Evolutionary conservation across 2,797 vertebrate species (phyloP).

Genomic region (Syncerus caffer): DNA sequence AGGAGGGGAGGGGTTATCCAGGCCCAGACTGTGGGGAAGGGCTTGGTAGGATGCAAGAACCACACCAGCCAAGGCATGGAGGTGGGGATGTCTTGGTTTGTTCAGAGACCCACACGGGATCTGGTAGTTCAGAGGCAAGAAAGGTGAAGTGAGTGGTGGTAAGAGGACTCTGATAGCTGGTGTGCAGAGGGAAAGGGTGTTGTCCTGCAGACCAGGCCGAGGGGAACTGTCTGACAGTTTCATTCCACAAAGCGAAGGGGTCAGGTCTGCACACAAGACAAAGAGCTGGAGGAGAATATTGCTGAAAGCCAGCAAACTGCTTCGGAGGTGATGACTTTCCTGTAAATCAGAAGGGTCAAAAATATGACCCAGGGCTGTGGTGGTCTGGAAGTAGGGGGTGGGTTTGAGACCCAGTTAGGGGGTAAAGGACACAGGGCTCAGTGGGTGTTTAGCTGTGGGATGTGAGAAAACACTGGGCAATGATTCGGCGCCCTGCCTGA

Average conservation of each 20-base stretch:
- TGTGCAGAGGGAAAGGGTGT: not conserved
- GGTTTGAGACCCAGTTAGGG: not conserved
- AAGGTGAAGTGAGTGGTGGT: not conserved
- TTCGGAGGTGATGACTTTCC: not conserved
- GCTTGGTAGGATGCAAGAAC: not conserved
- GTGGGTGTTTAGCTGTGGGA: not conserved
- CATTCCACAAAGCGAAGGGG: not conserved
- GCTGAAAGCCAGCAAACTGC: not conserved
- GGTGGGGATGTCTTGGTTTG: not conserved
- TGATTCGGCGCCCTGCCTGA: not conserved
- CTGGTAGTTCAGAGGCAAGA: not conserved
- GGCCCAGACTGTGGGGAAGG: not conserved
- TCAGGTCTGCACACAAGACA: not conserved
- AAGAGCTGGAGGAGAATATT: not conserved
- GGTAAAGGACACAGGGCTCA: not conserved
- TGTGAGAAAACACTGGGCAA: not conserved
- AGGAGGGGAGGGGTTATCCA: not conserved
- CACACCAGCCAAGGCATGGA: not conserved
- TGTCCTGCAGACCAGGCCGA: not conserved
- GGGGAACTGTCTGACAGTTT: not conserved
- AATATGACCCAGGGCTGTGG: not conserved
- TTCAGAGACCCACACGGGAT: not conserved
- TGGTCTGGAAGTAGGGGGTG: not conserved
- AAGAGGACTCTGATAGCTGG: not conserved
- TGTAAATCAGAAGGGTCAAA: not conserved